A percentile compares a stretch with the other conserved stretches of the same genome.
These are phyloP conservation scores for Ficedula albicollis DNA, from an alignment of 2,797 vertebrate species.

Conservation along the genomic window DNA sequence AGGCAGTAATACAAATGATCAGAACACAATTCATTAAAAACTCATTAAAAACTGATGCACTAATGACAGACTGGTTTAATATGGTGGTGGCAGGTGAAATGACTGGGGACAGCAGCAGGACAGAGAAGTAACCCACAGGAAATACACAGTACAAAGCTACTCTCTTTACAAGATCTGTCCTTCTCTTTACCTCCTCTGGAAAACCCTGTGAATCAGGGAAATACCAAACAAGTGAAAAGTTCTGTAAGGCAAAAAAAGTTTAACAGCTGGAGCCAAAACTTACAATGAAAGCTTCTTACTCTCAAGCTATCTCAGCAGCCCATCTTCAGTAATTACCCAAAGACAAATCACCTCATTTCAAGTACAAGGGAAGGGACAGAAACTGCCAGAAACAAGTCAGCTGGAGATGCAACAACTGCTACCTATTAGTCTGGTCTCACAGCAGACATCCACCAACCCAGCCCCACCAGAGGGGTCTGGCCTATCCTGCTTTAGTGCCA, in stretches of 20 bases:
- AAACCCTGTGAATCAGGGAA: slow-evolving; percentile 20
- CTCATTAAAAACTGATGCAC: not conserved
- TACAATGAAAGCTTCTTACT: not conserved
- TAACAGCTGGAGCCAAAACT: slow-evolving; percentile 9
- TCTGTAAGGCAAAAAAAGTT: not conserved
- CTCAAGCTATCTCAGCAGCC: not conserved
- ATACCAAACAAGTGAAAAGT: slow-evolving; percentile 1
- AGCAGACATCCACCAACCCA: not conserved
- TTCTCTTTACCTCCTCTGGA: not conserved
- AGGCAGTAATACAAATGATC: not conserved
- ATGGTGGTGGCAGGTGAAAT: not conserved
- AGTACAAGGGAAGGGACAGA: slow-evolving; percentile 7
- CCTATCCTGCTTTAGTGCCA: not conserved
- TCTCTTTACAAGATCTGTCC: not conserved
- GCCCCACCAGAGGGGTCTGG: not conserved
- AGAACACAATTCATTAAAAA: not conserved
- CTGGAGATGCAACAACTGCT: not conserved
- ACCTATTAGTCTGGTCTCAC: not conserved
- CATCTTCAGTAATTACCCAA: slow-evolving; percentile 50
- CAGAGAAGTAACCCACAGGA: not conserved
- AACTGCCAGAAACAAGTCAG: slow-evolving; percentile 36
- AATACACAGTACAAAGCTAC: not conserved
- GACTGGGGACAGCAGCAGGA: not conserved
- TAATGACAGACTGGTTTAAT: not conserved
- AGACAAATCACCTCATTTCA: slow-evolving; percentile 54